phyloP scores from a whole-genome alignment of 2,113 vertebrate genomes.

The Capra hircus region DNA sequence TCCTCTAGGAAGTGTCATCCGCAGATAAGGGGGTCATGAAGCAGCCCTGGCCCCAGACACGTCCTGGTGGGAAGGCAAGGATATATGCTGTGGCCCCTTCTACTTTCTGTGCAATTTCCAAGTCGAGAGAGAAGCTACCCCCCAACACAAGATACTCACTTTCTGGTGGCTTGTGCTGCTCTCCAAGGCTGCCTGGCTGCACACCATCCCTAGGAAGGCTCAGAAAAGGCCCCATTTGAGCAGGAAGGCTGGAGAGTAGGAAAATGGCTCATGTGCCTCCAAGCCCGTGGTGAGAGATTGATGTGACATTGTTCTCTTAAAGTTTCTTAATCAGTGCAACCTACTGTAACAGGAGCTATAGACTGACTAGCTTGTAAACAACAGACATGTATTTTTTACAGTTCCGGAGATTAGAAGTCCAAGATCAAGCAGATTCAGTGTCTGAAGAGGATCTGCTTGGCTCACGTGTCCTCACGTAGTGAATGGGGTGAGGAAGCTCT shows the following conservation, averaged over 20 bases:
- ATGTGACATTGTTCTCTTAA: neutral
- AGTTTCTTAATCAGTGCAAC: neutral
- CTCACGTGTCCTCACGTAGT: neutral
- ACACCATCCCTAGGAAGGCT: neutral
- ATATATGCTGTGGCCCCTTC: neutral
- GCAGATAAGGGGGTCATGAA: neutral
- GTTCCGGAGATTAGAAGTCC: neutral
- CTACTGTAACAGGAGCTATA: neutral
- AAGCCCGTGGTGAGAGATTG: neutral
- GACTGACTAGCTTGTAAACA: neutral
- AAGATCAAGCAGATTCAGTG: neutral
- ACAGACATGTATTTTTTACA: neutral
- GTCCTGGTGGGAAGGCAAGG: neutral
- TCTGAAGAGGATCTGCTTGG: neutral
- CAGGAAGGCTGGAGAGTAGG: too few species aligned
- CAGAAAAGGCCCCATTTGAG: neutral
- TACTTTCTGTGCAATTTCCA: neutral
- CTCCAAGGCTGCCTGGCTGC: neutral
- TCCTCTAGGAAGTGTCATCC: neutral
- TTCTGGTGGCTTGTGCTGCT: neutral
- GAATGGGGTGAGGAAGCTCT: neutral
- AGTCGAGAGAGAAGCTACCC: neutral
- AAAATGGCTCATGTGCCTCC: neutral
- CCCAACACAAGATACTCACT: neutral
- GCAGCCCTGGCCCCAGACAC: neutral